Base-by-base conservation (phyloP, 1,140 invertebrate species). In the Hylaeus anthracinus region DNA sequence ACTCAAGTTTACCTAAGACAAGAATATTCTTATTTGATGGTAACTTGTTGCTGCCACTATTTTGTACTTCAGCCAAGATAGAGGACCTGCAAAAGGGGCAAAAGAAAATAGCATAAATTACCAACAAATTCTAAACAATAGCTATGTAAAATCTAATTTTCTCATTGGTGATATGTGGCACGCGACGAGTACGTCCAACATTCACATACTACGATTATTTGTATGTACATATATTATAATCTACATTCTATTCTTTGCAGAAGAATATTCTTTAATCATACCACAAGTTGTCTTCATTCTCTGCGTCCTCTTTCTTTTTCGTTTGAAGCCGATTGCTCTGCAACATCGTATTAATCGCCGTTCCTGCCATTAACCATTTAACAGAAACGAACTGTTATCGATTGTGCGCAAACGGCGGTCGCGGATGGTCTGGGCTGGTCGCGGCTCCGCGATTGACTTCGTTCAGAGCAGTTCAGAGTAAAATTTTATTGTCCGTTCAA, bases 31-130 rank as follows among this genome's bases (percentile, higher is more conserved):
- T 98, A 90, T 97, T 97, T 82, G 97, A 97, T 88, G 98, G 97
- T 93, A 99, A 94, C 94, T 98, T 98, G 88, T 97, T 98, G 94
- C 96, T 98, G 86, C 97, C 97, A 94, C 97, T 97, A 91, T 97
- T 97, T 94, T 98, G 98, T 88, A 99, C 98, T 94, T 99, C 98
- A 89, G 97, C 96, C 92, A 99, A 95, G 91, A 98, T 98, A 86
- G 97, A 96, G 85, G 97, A 98, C 98, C 98, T 98, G 93, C 79
- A 67, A 51, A 37, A n/a, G 12, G 2, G 95, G 95, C 88, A 88
- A 89, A 86, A 75, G 87, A 81, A 81, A 77, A 67, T 71, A 66
- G 70, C 71, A 43, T 2, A 26, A 43, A 8, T 14, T 51, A 67
- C n/a, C 12, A 61, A 58, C 26, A 67, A 48, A 41, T 37, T 73